Evolutionary conservation across 2,113 vertebrate species (phyloP), one percentile per base, ranked within the genome.

Genomic region (Pipra filicauda): DNA sequence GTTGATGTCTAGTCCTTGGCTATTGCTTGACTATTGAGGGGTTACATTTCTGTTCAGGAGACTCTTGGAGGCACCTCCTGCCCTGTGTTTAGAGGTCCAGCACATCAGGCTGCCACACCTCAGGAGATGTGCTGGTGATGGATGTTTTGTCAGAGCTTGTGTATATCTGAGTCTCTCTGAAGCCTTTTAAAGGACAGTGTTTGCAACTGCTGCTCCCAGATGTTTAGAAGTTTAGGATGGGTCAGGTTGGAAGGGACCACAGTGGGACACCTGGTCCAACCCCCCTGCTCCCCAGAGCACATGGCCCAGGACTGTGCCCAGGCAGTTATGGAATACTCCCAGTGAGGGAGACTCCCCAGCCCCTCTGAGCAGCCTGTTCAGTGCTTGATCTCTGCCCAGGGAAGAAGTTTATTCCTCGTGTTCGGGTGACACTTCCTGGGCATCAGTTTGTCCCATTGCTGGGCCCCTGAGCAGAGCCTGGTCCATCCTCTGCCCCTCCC

Each of bases 61-160:
- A 2, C 41, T n/a, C 44, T 16, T 37, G n/a, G 64, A 43, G 41
- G 41, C 30, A 11, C 20, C 64, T 65, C 62, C 44, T 43, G 12
- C 69, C 1, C 0, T 5, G 51, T 22, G 49, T 31, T 39, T 14
- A 33, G 37, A 11, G 44, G 61, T 14, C 43, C 27, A 17, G 52
- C 35, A 57, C 4, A 3, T 23, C 17, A 8, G n/a, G 19, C 37
- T 52, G 30, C 12, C 15, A 0, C 0, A 6, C 35, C 39, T 31
- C 46, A 15, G 64, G 57, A n/a, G 12, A 5, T 7, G 8, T 9
- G 4, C 2, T 33, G 37, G 14, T 2, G 7, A 22, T 43, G 24
- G 37, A 13, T 61, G 1, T 55, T 49, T 35, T 30, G 2, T 44
- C 49, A 11, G 23, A 22, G 44, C 37, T 33, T 22, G 11, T 12